Conservation (phyloP, 2,113 vertebrate genomes). For the Carlito syrichta region DNA sequence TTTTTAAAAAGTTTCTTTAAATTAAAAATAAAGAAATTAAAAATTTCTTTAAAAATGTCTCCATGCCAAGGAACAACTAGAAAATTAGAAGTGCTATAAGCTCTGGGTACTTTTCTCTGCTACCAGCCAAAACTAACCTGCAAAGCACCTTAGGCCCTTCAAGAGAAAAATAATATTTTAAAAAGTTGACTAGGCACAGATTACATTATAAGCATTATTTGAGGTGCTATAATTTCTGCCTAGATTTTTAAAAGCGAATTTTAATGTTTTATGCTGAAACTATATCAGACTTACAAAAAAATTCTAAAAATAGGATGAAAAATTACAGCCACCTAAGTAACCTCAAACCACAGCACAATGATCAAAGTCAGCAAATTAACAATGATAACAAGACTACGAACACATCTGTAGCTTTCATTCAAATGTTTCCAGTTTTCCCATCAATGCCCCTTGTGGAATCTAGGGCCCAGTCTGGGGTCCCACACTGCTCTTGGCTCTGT, state of each 20-base stretch:
- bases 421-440: background rate
- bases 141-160: background rate
- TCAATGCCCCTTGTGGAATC: background rate
- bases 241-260: background rate
- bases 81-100: rapidly evolving
- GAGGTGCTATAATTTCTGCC: background rate
- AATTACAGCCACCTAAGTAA: too few relatives aligned
- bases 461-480: background rate
- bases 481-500: background rate
- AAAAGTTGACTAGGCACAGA: background rate
- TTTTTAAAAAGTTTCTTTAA: too few relatives aligned
- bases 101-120: background rate
- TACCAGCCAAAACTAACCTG: background rate
- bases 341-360: background rate
- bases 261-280: background rate
- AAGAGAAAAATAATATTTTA: background rate
- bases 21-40: too few relatives aligned
- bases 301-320: background rate
- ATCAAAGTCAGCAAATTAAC: background rate
- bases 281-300: background rate
- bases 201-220: background rate
- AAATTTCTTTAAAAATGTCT: background rate
- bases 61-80: background rate
- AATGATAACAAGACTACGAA: background rate
- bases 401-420: background rate